phyloP scores from a whole-genome alignment of 2,797 vertebrate species.

The Coregonus sp. region DNA sequence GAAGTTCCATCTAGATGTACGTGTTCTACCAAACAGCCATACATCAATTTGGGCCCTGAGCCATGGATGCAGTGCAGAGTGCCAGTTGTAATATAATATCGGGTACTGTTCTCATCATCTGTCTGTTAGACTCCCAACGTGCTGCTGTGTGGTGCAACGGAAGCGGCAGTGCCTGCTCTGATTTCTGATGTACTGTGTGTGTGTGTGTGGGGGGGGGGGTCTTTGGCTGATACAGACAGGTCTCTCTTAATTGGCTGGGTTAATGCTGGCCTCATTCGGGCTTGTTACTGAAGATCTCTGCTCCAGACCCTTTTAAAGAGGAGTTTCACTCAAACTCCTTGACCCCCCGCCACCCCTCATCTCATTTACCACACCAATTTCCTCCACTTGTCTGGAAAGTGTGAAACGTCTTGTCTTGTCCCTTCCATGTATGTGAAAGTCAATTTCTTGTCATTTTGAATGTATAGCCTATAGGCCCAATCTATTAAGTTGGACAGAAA shows the following conservation, averaged over 20 bases:
- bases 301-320: slow-evolving; percentile 33
- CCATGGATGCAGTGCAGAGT: slow-evolving; percentile 3
- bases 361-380: slow-evolving; percentile 54
- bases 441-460: not conserved
- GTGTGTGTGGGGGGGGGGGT: too few species aligned
- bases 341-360: slow-evolving; percentile 21
- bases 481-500: not conserved
- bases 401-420: not conserved
- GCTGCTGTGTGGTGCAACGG: not conserved
- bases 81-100: slow-evolving; percentile 4
- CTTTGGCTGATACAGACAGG: slow-evolving; percentile 14
- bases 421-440: not conserved
- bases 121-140: slow-evolving; percentile 13
- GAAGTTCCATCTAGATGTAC: not conserved
- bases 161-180: not conserved
- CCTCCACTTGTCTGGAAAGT: slow-evolving; percentile 36
- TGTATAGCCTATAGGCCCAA: not conserved
- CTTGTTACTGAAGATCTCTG: slow-evolving; percentile 38
- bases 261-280: slow-evolving; percentile 39
- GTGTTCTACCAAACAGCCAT: not conserved
- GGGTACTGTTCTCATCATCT: slow-evolving; percentile 16
- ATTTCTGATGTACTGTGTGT: not conserved
- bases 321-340: slow-evolving; percentile 42
- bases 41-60: slow-evolving; percentile 29
- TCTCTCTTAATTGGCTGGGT: slow-evolving; percentile 49